Percentiles rank a stretch among this genome's conserved stretches.
Conservation (phyloP, 2,113 vertebrate genomes). For the Heterochromis multidens region DNA sequence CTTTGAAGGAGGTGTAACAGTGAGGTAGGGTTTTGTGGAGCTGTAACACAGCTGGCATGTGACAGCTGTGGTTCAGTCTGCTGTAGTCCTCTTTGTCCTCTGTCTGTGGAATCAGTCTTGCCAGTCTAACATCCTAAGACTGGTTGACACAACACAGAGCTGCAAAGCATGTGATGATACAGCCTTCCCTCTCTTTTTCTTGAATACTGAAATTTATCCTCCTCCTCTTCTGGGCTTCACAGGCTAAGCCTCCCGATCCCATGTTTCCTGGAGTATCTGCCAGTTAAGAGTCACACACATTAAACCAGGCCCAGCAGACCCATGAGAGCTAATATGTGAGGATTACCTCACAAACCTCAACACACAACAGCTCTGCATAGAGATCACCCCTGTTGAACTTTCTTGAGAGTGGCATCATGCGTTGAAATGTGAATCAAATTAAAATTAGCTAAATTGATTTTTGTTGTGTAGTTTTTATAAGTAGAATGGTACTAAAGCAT, state of each 20-base stretch:
- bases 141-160: neutral
- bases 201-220: conserved; percentile 15
- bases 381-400: conserved; percentile 2
- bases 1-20: neutral
- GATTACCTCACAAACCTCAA: conserved; percentile 52
- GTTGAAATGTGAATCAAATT: neutral
- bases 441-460: neutral
- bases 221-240: conserved; percentile 32
- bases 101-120: neutral
- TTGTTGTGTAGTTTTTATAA: neutral
- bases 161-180: conserved; percentile 11
- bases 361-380: conserved; percentile 21
- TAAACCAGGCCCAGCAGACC: conserved; percentile 39
- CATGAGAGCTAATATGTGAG: conserved; percentile 45
- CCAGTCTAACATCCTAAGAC: neutral
- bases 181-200: neutral
- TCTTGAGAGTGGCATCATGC: neutral
- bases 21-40: conserved; percentile 7
- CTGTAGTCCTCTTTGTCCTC: conserved; percentile 10
- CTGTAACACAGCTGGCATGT: conserved; percentile 43
- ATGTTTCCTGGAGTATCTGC: conserved; percentile 57
- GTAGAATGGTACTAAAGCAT: neutral
- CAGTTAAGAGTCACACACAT: conserved; percentile 41
- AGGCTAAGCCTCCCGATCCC: conserved; percentile 39
- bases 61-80: conserved; percentile 18